Evolutionary conservation across 2,888 invertebrate species (phyloP).

Genomic region (Vesta saturnalis): DNA sequence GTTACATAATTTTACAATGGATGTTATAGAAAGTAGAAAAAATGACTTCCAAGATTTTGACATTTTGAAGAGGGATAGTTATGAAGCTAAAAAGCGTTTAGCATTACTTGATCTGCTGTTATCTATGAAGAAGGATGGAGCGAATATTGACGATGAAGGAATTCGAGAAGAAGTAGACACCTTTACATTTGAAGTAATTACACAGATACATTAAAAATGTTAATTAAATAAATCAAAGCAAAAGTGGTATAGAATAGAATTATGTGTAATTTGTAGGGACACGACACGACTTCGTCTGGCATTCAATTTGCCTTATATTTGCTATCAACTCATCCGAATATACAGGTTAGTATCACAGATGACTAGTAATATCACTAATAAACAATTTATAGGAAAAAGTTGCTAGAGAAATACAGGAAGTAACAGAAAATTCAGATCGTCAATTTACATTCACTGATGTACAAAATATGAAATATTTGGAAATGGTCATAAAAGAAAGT

Average conservation of each 20-base stretch:
- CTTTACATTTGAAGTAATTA: conserved; percentile 71
- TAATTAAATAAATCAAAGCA: conserved; percentile 21
- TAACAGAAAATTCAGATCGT: conserved; percentile 62
- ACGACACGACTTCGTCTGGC: conserved; percentile 69
- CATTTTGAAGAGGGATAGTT: neutral
- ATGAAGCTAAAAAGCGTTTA: neutral
- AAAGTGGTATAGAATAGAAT: neutral
- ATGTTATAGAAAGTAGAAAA: conserved; percentile 1
- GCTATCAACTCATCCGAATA: conserved; percentile 57
- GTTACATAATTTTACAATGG: neutral
- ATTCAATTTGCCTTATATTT: conserved; percentile 46
- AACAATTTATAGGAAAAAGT: conserved; percentile 54
- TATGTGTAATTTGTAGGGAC: conserved; percentile 62
- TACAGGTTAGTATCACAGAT: conserved; percentile 57
- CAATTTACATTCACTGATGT: conserved; percentile 67
- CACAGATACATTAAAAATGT: no score
- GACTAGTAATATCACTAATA: neutral
- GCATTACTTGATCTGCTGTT: neutral
- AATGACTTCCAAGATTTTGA: neutral
- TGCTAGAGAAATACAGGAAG: conserved; percentile 61
- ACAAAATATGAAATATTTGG: conserved; percentile 70
- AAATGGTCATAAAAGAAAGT: conserved; percentile 73
- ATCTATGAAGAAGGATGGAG: conserved; percentile 63
- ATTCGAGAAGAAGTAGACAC: conserved; percentile 72
- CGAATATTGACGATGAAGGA: conserved; percentile 63